phyloP scores from a whole-genome alignment of 2,888 invertebrate genomes.

The Willowsia nigromaculata region DNA sequence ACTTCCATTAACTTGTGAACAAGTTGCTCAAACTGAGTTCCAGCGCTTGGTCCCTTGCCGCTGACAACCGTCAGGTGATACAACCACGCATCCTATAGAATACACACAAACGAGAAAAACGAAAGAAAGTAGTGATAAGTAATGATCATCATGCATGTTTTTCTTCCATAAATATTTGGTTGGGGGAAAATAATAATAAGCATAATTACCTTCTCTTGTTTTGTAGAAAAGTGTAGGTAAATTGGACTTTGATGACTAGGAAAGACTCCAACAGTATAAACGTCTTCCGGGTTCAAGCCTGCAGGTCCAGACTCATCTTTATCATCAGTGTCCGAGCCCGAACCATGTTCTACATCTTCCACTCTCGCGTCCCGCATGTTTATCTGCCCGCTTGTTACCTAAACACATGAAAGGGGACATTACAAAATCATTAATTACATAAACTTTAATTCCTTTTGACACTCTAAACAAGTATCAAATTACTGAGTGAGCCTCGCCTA shows the following conservation, averaged over 20 bases:
- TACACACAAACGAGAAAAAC: slow-evolving; percentile 61
- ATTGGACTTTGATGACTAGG: slow-evolving; percentile 96
- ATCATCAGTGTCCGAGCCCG: slow-evolving; percentile 94
- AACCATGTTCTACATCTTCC: slow-evolving; percentile 96
- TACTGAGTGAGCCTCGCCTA: neutral
- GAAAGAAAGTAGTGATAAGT: slow-evolving; percentile 59
- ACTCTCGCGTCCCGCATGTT: slow-evolving; percentile 97
- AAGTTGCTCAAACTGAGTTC: slow-evolving; percentile 97
- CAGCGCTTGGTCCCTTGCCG: slow-evolving; percentile 91
- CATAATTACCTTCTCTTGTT: slow-evolving; percentile 91
- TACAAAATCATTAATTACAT: slow-evolving; percentile 65
- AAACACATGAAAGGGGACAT: slow-evolving; percentile 80
- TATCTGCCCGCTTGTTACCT: slow-evolving; percentile 95
- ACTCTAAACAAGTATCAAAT: slow-evolving; percentile 66
- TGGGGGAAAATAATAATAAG: neutral
- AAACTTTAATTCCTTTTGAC: slow-evolving; percentile 62
- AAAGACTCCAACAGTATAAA: slow-evolving; percentile 94
- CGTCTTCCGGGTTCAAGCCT: slow-evolving; percentile 80
- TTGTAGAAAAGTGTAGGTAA: slow-evolving; percentile 93
- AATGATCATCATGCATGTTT: slow-evolving; percentile 21
- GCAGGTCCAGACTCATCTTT: slow-evolving; percentile 87
- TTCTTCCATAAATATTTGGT: neutral
- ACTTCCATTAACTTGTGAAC: slow-evolving; percentile 98
- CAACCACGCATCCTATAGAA: slow-evolving; percentile 84
- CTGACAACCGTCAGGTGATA: slow-evolving; percentile 92